Conservation (phyloP, 2,797 vertebrate genomes). For the Echeneis naucrates region DNA sequence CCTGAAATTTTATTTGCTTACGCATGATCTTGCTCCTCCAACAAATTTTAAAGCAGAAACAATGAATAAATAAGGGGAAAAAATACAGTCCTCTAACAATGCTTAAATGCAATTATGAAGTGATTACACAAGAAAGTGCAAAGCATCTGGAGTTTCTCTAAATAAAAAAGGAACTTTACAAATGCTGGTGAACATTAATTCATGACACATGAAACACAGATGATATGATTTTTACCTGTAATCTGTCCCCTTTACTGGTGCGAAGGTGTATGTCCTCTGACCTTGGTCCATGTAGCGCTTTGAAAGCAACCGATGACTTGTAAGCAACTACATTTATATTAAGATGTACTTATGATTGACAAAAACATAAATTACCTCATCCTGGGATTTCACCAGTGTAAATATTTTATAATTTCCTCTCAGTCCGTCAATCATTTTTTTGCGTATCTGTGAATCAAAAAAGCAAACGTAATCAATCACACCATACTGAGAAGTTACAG, state of each 20-base stretch:
- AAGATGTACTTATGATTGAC: not conserved
- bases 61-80: too few species aligned
- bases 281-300: conserved; percentile 95
- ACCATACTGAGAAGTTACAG: not conserved
- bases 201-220: not conserved
- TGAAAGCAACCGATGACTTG: conserved; percentile 44
- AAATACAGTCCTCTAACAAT: conserved; percentile 14
- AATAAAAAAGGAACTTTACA: not conserved
- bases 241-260: conserved; percentile 90
- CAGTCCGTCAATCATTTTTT: conserved; percentile 91
- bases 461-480: not conserved
- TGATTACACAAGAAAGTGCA: too few species aligned
- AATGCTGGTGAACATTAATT: not conserved
- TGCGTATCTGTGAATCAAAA: conserved; percentile 87
- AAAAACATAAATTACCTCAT: conserved; percentile 88
- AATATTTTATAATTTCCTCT: conserved; percentile 86
- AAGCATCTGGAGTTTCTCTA: conserved; percentile 32
- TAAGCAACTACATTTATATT: not conserved
- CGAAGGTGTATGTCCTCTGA: conserved; percentile 91
- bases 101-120: conserved; percentile 5
- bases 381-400: conserved; percentile 94
- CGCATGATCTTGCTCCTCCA: not conserved
- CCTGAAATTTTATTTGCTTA: not conserved
- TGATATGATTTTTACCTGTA: conserved; percentile 90
- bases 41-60: not conserved